A percentile compares a stretch with the other conserved stretches of the same genome.
Conservation (phyloP, 2,888 invertebrate species). For the Ceriagrion tenellum region DNA sequence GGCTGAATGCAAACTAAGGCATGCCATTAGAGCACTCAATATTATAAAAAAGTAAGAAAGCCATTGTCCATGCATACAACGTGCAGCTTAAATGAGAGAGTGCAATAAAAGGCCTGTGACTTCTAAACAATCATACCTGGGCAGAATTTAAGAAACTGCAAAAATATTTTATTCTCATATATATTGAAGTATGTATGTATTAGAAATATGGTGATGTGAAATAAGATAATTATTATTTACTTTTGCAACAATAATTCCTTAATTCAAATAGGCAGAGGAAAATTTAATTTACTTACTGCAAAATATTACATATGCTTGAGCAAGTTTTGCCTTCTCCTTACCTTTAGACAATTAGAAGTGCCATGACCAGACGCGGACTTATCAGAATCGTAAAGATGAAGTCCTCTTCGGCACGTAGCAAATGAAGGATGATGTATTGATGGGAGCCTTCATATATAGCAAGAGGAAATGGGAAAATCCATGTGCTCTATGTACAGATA, state of each 20-base stretch:
- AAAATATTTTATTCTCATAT: too few species aligned
- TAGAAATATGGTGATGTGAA: not conserved
- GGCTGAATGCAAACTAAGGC: not conserved
- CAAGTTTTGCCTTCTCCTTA: not conserved
- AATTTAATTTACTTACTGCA: not conserved
- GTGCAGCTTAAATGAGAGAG: not conserved
- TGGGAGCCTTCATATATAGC: constrained; percentile 40
- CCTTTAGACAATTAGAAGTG: constrained; percentile 6
- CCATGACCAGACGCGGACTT: not conserved
- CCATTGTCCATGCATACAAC: not conserved
- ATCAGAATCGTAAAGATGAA: not conserved
- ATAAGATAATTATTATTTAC: not conserved
- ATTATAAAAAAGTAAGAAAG: not conserved
- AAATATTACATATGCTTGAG: not conserved
- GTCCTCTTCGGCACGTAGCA: constrained; percentile 39
- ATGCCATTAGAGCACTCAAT: not conserved
- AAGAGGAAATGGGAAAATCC: constrained; percentile 44
- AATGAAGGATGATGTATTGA: constrained; percentile 40
- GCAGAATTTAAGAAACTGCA: too few species aligned
- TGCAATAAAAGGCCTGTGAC: not conserved
- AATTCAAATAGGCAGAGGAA: not conserved
- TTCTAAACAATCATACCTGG: too few species aligned
- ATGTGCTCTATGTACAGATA: constrained; percentile 38
- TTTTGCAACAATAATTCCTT: too few species aligned
- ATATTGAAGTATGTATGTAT: too few species aligned